Conservation (phyloP, 92 coral and sea anemone species). For the Palythoa grandis region DNA sequence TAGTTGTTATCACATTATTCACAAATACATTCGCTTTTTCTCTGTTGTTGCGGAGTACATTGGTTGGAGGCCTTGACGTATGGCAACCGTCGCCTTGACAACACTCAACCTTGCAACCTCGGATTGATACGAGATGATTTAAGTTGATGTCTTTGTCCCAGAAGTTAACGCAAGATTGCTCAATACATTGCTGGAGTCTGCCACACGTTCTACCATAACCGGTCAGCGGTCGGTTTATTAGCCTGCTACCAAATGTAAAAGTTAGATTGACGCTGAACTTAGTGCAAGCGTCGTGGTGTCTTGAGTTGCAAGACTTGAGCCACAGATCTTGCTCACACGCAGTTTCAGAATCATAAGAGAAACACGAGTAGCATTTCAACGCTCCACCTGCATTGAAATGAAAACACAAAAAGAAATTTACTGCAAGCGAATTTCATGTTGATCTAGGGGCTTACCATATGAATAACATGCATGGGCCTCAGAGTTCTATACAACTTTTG, state of each 20-base stretch:
- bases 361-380: constrained; percentile 31
- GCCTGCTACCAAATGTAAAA: not conserved
- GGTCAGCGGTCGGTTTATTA: constrained; percentile 14
- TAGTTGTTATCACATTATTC: not conserved
- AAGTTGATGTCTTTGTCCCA: constrained; percentile 26
- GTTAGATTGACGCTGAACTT: constrained; percentile 17
- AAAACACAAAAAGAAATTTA: not conserved
- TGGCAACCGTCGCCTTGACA: constrained; percentile 40
- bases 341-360: constrained; percentile 16
- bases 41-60: constrained; percentile 17
- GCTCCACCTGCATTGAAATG: not conserved
- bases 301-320: constrained; percentile 13
- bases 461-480: too few relatives aligned
- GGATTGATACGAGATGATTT: constrained; percentile 30
- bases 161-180: constrained; percentile 29
- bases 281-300: constrained; percentile 23
- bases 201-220: constrained; percentile 41
- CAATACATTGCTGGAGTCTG: constrained; percentile 31
- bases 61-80: constrained; percentile 15
- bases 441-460: too few relatives aligned
- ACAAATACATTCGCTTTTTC: not conserved
- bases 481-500: too few relatives aligned
- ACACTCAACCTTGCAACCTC: constrained; percentile 23
- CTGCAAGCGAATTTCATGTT: too few relatives aligned
- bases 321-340: constrained; percentile 26